A percentile compares a stretch with the other conserved stretches of the same genome.
phyloP scores from a whole-genome alignment of 1,140 invertebrate species.

The Formica selysi region DNA sequence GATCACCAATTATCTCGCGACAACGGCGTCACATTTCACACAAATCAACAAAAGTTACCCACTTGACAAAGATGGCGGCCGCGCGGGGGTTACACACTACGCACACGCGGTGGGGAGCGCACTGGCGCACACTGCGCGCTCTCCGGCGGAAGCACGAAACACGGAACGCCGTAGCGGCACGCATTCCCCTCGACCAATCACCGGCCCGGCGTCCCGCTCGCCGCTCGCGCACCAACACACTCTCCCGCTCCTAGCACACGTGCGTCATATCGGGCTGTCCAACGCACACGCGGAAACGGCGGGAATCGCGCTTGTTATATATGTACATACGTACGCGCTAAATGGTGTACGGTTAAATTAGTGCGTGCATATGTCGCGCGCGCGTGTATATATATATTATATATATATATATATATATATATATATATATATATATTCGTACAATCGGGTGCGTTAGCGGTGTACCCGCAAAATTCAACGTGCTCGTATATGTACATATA shows the following conservation, averaged over 20 bases:
- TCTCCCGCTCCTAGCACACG: constrained; percentile 38
- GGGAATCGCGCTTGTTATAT: background rate
- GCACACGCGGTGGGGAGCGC: constrained; percentile 74
- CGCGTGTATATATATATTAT: too few species aligned
- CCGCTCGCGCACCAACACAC: constrained; percentile 42
- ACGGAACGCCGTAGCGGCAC: constrained; percentile 68
- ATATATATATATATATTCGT: background rate
- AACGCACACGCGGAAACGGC: background rate
- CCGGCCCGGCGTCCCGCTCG: constrained; percentile 57
- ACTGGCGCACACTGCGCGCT: constrained; percentile 73
- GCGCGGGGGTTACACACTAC: constrained; percentile 73
- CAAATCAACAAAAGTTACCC: constrained; percentile 86
- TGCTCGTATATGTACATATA: too few species aligned
- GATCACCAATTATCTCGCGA: constrained; percentile 78
- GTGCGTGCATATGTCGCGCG: background rate
- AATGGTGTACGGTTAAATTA: constrained; percentile 31
- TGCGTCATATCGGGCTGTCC: background rate
- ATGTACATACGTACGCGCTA: background rate
- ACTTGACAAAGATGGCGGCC: constrained; percentile 86
- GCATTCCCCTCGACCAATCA: constrained; percentile 75
- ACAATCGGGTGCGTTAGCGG: background rate
- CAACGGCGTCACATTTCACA: constrained; percentile 86
- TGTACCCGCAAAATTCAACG: too few species aligned
- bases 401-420: too few species aligned
- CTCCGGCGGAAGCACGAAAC: constrained; percentile 68